Percentiles rank a stretch among this genome's conserved stretches.
Conservation (phyloP, 2,888 invertebrate species). For the Galerucella pusilla region DNA sequence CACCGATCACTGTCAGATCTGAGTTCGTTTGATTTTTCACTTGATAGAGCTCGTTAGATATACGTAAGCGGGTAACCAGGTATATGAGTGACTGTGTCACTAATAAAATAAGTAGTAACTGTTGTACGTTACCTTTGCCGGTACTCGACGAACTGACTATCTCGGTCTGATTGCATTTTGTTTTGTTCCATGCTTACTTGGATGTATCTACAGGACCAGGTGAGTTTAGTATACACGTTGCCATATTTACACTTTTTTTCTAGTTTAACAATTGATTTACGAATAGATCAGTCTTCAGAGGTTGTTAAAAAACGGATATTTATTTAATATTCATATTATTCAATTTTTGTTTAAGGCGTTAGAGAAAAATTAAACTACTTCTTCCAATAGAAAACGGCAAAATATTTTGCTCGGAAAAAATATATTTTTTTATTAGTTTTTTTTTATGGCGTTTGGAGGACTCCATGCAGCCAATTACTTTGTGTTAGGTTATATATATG, state of each 20-base stretch:
- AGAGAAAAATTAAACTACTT: too few relatives aligned
- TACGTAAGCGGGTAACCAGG: slow-evolving; percentile 39
- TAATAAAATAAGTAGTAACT: slow-evolving; percentile 23
- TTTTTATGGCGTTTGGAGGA: too few relatives aligned
- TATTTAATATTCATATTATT: background rate
- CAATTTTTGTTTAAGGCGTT: too few relatives aligned
- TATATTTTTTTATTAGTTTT: too few relatives aligned
- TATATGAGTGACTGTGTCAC: slow-evolving; percentile 42
- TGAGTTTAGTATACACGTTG: slow-evolving; percentile 53
- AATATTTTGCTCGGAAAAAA: too few relatives aligned
- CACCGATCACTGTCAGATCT: slow-evolving; percentile 1
- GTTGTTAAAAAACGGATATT: background rate
- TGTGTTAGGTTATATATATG: too few relatives aligned
- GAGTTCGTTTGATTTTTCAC: slow-evolving; percentile 34
- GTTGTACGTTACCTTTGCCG: slow-evolving; percentile 42
- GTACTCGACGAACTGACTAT: slow-evolving; percentile 58
- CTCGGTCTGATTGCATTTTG: slow-evolving; percentile 63
- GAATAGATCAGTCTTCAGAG: background rate
- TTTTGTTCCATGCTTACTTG: slow-evolving; percentile 63
- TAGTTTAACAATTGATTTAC: slow-evolving; percentile 6
- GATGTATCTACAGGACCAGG: slow-evolving; percentile 57
- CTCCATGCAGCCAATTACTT: too few relatives aligned
- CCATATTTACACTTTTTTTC: slow-evolving; percentile 48
- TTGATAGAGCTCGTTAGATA: slow-evolving; percentile 18
- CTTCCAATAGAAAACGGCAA: too few relatives aligned